These are phyloP conservation scores for Rhabditoides inermis DNA, from an alignment of 2,888 invertebrate genomes.

Conservation along the genomic window DNA sequence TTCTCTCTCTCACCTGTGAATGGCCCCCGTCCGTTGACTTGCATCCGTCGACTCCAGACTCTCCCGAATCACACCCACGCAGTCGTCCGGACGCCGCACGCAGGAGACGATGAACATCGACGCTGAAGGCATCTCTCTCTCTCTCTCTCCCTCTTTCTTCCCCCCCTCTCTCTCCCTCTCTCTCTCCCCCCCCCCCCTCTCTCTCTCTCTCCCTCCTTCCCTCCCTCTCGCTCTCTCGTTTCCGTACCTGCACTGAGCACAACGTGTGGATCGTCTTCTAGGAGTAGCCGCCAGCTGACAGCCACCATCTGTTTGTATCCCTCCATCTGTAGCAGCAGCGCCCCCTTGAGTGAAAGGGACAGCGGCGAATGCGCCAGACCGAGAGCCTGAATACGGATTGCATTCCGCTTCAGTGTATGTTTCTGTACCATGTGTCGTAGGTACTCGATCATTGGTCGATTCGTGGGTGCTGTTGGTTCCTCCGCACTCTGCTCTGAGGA, in stretches of 20 bases:
- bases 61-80: slow-evolving; percentile 77
- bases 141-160: neutral
- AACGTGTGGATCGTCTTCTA: slow-evolving; percentile 72
- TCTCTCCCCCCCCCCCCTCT: neutral
- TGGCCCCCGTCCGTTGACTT: slow-evolving; percentile 71
- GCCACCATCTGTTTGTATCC: slow-evolving; percentile 68
- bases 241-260: slow-evolving; percentile 56
- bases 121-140: slow-evolving; percentile 60
- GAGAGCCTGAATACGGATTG: slow-evolving; percentile 65
- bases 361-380: slow-evolving; percentile 73
- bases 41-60: slow-evolving; percentile 78
- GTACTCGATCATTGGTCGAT: slow-evolving; percentile 25
- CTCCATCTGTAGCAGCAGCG: slow-evolving; percentile 67
- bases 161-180: neutral
- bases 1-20: slow-evolving; percentile 58
- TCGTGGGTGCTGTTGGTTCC: no score
- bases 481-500: no score
- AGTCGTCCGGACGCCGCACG: slow-evolving; percentile 80
- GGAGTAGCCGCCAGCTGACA: slow-evolving; percentile 84
- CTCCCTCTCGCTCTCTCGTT: neutral
- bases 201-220: neutral
- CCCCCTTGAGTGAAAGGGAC: slow-evolving; percentile 77
- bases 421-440: slow-evolving; percentile 12
- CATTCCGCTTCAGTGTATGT: no score
- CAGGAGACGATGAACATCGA: slow-evolving; percentile 84